Evolutionary conservation across 1,140 invertebrate genomes (phyloP).

Genomic region (Formica exsecta): DNA sequence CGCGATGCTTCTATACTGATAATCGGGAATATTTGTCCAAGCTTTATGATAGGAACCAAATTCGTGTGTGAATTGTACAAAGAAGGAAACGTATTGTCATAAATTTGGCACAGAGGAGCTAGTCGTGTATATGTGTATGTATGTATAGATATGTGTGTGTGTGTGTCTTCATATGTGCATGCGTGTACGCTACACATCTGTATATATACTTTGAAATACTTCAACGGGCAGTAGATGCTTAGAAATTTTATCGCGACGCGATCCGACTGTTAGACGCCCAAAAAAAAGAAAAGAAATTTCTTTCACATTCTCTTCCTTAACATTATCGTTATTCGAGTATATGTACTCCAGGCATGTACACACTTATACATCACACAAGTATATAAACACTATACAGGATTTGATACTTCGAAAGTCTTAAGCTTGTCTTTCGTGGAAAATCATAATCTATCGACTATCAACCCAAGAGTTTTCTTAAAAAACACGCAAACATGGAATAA

Average conservation of each 20-base stretch:
- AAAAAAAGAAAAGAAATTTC: background rate
- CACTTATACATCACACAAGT: slow-evolving; percentile 11
- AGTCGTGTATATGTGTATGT: slow-evolving; percentile 8
- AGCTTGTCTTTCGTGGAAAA: slow-evolving; percentile 9
- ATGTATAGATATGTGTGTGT: too few relatives aligned
- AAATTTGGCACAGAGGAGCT: slow-evolving; percentile 79
- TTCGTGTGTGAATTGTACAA: slow-evolving; percentile 36
- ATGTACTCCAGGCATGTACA: slow-evolving; percentile 17
- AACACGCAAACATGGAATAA: background rate
- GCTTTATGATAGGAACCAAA: slow-evolving; percentile 44
- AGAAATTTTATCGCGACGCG: slow-evolving; percentile 17
- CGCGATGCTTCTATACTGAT: background rate
- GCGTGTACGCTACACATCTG: slow-evolving; percentile 3
- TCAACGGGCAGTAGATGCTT: slow-evolving; percentile 39
- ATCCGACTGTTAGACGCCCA: background rate
- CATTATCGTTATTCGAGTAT: slow-evolving; percentile 9
- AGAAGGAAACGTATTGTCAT: slow-evolving; percentile 78
- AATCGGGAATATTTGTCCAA: slow-evolving; percentile 26
- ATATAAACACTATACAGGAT: slow-evolving; percentile 20
- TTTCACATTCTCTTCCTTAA: background rate
- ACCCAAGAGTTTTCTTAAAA: background rate
- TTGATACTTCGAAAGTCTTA: slow-evolving; percentile 6
- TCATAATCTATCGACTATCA: slow-evolving; percentile 13
- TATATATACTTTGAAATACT: slow-evolving; percentile 37
- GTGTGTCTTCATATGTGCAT: too few relatives aligned